Conservation (phyloP, 2,113 vertebrate species). For the Alouatta palliata region DNA sequence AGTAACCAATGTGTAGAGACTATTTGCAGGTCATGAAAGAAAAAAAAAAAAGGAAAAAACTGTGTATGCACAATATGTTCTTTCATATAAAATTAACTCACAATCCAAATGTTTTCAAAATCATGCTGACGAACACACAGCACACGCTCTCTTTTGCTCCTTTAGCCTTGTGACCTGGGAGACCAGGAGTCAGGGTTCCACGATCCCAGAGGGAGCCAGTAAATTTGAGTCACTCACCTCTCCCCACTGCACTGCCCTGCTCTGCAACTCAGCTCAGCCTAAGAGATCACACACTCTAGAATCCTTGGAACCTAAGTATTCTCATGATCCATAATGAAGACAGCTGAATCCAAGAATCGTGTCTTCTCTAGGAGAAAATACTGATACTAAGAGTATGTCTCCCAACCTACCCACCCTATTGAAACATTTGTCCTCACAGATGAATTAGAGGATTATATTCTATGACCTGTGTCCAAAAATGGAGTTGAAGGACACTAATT, state of each 20-base stretch:
- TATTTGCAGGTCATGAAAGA: neutral
- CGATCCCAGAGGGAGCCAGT: fast-evolving
- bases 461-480: neutral
- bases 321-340: neutral
- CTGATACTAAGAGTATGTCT: neutral
- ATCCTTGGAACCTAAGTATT: neutral
- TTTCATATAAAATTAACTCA: neutral
- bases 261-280: neutral
- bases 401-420: neutral
- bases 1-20: neutral
- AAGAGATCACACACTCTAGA: neutral
- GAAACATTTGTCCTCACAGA: neutral
- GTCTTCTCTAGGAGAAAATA: neutral
- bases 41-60: neutral
- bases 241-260: fast-evolving
- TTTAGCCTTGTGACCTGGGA: neutral
- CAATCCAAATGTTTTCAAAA: neutral
- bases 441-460: neutral
- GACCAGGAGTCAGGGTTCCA: neutral
- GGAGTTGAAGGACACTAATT: neutral
- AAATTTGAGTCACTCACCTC: neutral
- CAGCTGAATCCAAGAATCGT: neutral
- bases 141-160: neutral
- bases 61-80: neutral
- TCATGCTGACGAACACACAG: neutral